Evolutionary conservation across 2,113 vertebrate genomes (phyloP), one percentile per base, ranked within the genome.

Genomic region (Odontophorus gujanensis): DNA sequence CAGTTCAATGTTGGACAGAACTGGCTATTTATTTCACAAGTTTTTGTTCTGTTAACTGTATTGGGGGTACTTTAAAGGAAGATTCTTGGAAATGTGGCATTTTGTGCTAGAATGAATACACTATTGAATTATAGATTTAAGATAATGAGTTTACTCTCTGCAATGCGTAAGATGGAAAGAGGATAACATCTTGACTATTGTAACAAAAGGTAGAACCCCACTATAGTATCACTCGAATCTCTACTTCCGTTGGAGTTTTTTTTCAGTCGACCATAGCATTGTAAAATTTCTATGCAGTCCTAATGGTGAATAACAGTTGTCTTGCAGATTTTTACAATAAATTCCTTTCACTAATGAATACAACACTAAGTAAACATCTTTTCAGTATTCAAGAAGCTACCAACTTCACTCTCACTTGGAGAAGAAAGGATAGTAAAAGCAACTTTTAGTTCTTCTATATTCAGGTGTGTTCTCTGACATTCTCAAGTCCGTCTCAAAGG

Each of bases 231-330:
- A n/a, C 7, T 26, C 13, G 34, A 58, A 71, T 15, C n/a, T 58
- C 67, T 62, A 0, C 24, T 62, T 43, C 50, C 69, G 36, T 14
- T 58, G 24, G 3, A 57, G 30, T 7, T 0, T 17, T 24, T 76
- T 67, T 63, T 22, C 59, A 66, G 36, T 40, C 47, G n/a, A 7
- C 12, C 34, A 30, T 11, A 11, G 22, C 48, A 58, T 30, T 55
- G 11, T 5, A 63, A 22, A 19, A 79, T 42, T 67, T 59, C 18
- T 79, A 20, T 34, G 13, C 17, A 82, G 5, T 34, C 43, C 20
- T 73, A 68, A 63, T 59, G 26, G 7, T 65, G 14, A 78, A 6
- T 18, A 78, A 50, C 12, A 34, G 4, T 13, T 71, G 8, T 9
- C n/a, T 68, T 68, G 8, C 16, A 79, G 14, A 9, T 34, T 72